These are phyloP conservation scores for Eucriotettix oculatus DNA, from an alignment of 2,888 invertebrate genomes.

Conservation along the genomic window DNA sequence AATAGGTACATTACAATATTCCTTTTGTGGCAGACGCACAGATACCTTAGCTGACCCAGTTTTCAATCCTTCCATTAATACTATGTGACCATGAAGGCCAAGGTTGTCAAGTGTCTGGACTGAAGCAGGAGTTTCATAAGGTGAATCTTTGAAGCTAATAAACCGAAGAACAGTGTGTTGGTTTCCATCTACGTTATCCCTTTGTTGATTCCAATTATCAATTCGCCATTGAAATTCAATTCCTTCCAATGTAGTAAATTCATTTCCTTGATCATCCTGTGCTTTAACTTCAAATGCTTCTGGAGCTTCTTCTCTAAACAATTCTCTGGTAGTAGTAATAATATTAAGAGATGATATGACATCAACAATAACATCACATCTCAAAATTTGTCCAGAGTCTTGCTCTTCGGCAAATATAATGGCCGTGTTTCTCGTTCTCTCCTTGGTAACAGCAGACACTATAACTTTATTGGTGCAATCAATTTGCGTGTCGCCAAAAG, in stretches of 20 bases:
- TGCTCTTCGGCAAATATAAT: constrained; percentile 83
- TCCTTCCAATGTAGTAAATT: constrained; percentile 83
- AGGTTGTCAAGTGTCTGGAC: constrained; percentile 59
- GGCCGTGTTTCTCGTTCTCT: constrained; percentile 54
- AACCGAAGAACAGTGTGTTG: constrained; percentile 30
- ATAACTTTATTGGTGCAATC: constrained; percentile 57
- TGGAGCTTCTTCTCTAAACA: constrained; percentile 92
- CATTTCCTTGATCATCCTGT: constrained; percentile 79
- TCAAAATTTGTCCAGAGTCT: constrained; percentile 55
- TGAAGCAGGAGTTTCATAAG: constrained; percentile 67
- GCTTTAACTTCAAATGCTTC: constrained; percentile 87
- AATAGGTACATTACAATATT: constrained; percentile 38
- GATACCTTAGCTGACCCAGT: constrained; percentile 67
- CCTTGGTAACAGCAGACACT: constrained; percentile 57
- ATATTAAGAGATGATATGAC: constrained; percentile 66
- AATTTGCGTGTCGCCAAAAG: constrained; percentile 39
- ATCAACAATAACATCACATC: constrained; percentile 90
- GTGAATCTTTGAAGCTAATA: constrained; percentile 61
- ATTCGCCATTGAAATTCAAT: constrained; percentile 79
- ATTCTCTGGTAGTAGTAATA: constrained; percentile 79
- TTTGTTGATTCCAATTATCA: constrained; percentile 26
- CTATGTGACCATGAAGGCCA: constrained; percentile 62
- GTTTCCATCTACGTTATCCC: not conserved
- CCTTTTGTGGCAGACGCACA: constrained; percentile 38
- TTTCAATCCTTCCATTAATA: constrained; percentile 73